Evolutionary conservation across 2,888 invertebrate genomes (phyloP).

Genomic region (Abscondita cerata): DNA sequence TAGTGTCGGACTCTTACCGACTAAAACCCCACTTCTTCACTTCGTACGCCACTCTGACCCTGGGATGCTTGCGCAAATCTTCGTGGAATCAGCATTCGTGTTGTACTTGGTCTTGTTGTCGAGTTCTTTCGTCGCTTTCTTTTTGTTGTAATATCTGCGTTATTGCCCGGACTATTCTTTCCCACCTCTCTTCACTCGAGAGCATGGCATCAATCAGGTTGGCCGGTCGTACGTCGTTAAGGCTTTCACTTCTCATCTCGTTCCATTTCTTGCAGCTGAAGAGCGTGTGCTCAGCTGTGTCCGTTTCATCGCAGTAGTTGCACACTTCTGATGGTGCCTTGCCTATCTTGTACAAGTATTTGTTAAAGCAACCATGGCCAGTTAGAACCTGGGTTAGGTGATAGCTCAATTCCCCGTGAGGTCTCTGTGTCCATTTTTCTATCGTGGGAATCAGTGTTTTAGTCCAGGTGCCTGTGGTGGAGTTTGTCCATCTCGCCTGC

Average conservation of each 20-base stretch:
- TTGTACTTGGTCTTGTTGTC: no score
- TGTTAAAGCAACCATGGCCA: slow-evolving; percentile 34
- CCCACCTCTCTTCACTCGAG: no score
- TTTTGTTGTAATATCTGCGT: no score
- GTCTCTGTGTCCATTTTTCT: slow-evolving; percentile 18
- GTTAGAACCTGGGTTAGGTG: slow-evolving; percentile 32
- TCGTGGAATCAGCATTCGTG: no score
- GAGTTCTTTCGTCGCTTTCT: no score
- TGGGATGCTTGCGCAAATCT: no score
- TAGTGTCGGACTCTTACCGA: no score
- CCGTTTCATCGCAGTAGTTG: slow-evolving; percentile 17
- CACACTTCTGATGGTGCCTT: slow-evolving; percentile 18
- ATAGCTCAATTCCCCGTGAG: slow-evolving; percentile 20
- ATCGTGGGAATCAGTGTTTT: background rate
- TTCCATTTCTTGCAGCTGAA: slow-evolving; percentile 22
- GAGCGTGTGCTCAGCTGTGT: slow-evolving; percentile 30
- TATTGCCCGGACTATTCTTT: no score
- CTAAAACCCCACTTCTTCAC: no score
- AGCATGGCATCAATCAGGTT: no score
- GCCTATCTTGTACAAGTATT: slow-evolving; percentile 32
- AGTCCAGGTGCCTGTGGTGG: background rate
- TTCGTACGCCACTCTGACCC: no score
- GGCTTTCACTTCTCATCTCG: slow-evolving; percentile 6
- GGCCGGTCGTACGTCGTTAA: no score
- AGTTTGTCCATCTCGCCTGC: background rate